Evolutionary conservation across 2,113 vertebrate species (phyloP), one percentile per base, ranked within the genome.

Genomic region (Trichechus manatus): DNA sequence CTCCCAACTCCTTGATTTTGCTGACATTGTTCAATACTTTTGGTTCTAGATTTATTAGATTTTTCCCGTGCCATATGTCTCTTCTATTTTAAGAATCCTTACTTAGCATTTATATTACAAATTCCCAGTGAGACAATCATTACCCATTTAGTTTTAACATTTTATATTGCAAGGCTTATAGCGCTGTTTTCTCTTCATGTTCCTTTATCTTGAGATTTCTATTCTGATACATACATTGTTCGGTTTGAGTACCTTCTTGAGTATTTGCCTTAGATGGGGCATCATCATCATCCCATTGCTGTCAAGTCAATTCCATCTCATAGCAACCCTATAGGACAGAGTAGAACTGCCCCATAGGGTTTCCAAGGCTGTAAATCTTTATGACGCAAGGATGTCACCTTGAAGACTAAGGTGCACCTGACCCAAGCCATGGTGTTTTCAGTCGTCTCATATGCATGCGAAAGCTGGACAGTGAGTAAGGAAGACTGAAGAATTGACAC

Each of bases 21-120:
- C 78, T 96, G 44, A 95, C 33, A 33, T 59, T 63, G 9, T 75
- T 95, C 39, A 94, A 19, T 89, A 84, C 23, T 83, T 88, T 91
- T 61, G 64, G 2, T 86, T 96, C 72, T 59, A 93, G 61, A 95
- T 89, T 95, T 88, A 96, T 81, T 93, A 89, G 53, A 66, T 72
- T 97, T 96, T 89, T 42, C 50, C 27, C 29, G 92, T 97, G 33
- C 70, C 70, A 63, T 87, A 68, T 81, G 36, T 93, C 23, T 95
- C 53, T 89, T 95, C 36, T 96, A 59, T 93, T 96, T 95, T 96
- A 90, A 90, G 64, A 94, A 94, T 82, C 22, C 50, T 91, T 92
- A 56, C 22, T 85, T 91, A 33, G 25, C 36, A 42, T 33, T 91
- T 91, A 50, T 63, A 50, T 93, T 96, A 81, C n/a, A 91, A 85